Percentiles rank a stretch among this genome's conserved stretches.
Conservation (phyloP, 1,140 invertebrate genomes). For the Paralvinella palmiformis region DNA sequence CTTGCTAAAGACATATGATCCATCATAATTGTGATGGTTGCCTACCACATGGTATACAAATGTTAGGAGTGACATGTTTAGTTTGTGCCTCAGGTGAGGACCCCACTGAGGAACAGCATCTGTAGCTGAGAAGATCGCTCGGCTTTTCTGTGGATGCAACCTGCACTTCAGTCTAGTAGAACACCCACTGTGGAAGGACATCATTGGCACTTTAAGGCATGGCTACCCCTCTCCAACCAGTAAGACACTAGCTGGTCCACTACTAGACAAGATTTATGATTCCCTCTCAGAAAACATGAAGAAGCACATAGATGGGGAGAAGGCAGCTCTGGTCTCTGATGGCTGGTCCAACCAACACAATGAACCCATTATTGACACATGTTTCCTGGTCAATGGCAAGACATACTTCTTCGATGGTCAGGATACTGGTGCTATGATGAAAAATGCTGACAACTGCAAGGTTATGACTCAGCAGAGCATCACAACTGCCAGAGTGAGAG, state of each 20-base stretch:
- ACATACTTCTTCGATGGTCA: not conserved
- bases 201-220: not conserved
- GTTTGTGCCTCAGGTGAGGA: no score
- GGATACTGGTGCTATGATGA: constrained; percentile 2
- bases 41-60: no score
- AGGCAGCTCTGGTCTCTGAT: not conserved
- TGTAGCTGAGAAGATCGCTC: no score
- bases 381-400: not conserved
- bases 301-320: not conserved
- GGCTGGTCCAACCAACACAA: constrained; percentile 3
- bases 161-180: no score
- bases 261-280: constrained; percentile 1
- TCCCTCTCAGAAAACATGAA: not conserved
- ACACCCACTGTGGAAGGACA: no score
- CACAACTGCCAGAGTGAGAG: no score
- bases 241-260: not conserved
- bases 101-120: no score
- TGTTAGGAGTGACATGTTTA: no score
- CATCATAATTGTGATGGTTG: no score
- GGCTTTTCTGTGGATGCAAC: no score
- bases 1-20: no score
- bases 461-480: no score
- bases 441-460: not conserved
- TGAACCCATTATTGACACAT: not conserved
- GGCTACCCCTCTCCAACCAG: not conserved